A percentile compares a stretch with the other conserved stretches of the same genome.
Conservation (phyloP, 1,140 invertebrate genomes). For the Papilio xuthus region DNA sequence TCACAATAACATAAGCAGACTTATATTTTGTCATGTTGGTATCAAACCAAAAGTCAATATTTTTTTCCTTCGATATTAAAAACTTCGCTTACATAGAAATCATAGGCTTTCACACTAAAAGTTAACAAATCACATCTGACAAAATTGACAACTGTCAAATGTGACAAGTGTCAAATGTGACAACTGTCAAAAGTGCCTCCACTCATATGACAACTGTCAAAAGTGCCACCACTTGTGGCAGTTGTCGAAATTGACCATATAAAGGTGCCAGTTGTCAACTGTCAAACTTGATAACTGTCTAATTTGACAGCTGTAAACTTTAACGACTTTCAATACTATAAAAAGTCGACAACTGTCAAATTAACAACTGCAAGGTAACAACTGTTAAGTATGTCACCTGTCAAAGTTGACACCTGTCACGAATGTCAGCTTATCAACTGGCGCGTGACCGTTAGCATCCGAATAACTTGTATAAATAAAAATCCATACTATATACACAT, state of each 20-base stretch:
- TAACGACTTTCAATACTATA: too few species aligned
- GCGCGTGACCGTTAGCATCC: not conserved
- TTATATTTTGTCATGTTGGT: not conserved
- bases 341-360: too few species aligned
- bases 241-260: too few species aligned
- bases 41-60: not conserved
- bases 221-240: not conserved
- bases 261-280: not conserved
- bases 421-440: not conserved
- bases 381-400: not conserved
- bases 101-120: not conserved
- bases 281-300: not conserved
- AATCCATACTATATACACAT: conserved; percentile 9
- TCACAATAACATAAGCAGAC: not conserved
- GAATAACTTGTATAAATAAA: not conserved
- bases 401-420: not conserved
- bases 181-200: not conserved
- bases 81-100: conserved; percentile 4
- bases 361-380: not conserved
- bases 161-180: not conserved
- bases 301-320: too few species aligned
- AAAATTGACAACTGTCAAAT: not conserved
- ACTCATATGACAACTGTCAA: not conserved
- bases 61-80: not conserved
- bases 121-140: not conserved